Conservation (phyloP, 2,797 vertebrate genomes). For the Linurgus olivaceus region DNA sequence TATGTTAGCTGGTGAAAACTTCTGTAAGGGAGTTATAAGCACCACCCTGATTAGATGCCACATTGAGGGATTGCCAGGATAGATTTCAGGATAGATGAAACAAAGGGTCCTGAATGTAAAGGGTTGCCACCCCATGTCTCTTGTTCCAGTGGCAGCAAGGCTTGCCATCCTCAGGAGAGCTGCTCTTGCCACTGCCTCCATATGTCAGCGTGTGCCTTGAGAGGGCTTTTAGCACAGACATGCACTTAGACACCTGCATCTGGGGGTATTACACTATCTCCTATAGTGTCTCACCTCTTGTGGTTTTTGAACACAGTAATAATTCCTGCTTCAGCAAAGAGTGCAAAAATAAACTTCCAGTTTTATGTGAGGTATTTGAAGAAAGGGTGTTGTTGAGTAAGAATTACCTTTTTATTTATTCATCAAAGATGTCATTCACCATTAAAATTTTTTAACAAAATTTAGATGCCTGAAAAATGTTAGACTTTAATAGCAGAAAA, state of each 20-base stretch:
- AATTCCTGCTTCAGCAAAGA: neutral
- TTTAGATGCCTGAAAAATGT: neutral
- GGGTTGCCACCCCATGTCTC: neutral
- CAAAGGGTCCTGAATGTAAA: neutral
- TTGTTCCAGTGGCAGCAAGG: neutral
- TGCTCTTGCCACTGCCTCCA: neutral
- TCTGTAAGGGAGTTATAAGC: neutral
- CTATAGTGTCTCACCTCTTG: neutral
- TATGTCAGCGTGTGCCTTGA: rapidly evolving
- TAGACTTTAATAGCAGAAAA: neutral
- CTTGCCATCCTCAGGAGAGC: neutral
- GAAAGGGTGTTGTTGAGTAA: neutral
- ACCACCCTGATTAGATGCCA: neutral
- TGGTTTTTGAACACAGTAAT: neutral
- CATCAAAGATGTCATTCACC: neutral
- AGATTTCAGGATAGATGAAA: neutral
- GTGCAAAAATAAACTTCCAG: neutral
- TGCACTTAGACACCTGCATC: neutral
- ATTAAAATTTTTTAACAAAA: neutral
- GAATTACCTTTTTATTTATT: neutral
- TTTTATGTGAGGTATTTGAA: neutral
- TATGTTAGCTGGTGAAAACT: neutral
- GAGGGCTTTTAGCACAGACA: neutral
- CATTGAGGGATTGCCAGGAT: neutral
- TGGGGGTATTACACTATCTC: neutral